A percentile compares a stretch with the other conserved stretches of the same genome.
Conservation (phyloP, 2,888 invertebrate genomes). For the Lepas anatifera region DNA sequence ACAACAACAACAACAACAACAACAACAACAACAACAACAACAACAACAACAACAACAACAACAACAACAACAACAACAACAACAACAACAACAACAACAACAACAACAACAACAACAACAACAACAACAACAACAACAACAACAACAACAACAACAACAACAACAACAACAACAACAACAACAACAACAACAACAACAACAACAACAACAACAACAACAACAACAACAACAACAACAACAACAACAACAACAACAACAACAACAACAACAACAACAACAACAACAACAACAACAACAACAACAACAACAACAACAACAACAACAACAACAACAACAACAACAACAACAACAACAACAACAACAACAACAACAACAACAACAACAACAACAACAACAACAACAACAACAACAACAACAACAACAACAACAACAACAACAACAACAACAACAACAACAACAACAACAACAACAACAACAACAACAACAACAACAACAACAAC, state of each 20-base stretch:
- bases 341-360: slow-evolving; percentile 16
- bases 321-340: slow-evolving; percentile 13
- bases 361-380: slow-evolving; percentile 17
- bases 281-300: slow-evolving; percentile 17
- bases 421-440: slow-evolving; percentile 17
- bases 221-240: slow-evolving; percentile 14
- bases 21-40: no score
- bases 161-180: slow-evolving; percentile 14
- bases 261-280: slow-evolving; percentile 12
- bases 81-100: slow-evolving; percentile 15
- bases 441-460: slow-evolving; percentile 16
- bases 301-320: slow-evolving; percentile 16
- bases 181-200: slow-evolving; percentile 13
- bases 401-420: slow-evolving; percentile 17
- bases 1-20: neutral
- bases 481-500: slow-evolving; percentile 11
- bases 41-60: neutral
- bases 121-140: slow-evolving; percentile 15
- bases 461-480: slow-evolving; percentile 16
- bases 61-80: slow-evolving; percentile 16
- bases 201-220: slow-evolving; percentile 13
- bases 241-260: slow-evolving; percentile 9
- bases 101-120: slow-evolving; percentile 15
- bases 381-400: slow-evolving; percentile 15
- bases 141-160: slow-evolving; percentile 14